A percentile compares a stretch with the other conserved stretches of the same genome.
Conservation (phyloP, 2,113 vertebrate species). For the Plecotus auritus region DNA sequence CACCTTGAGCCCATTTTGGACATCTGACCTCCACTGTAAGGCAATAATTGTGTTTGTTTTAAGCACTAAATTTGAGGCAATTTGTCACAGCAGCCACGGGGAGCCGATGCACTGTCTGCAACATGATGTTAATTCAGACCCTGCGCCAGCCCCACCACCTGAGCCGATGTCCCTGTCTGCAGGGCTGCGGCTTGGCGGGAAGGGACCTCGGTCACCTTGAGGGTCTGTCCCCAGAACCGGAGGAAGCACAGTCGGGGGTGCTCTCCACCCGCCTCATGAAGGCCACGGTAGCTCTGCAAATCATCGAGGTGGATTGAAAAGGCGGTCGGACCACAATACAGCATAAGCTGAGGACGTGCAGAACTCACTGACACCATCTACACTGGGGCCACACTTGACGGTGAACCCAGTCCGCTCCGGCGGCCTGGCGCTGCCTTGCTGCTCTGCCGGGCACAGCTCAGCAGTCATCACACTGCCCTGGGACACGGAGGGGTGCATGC, state of each 20-base stretch:
- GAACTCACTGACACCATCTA: not conserved
- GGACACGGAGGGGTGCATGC: not conserved
- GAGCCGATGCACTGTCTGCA: rapidly evolving
- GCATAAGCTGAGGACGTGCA: not conserved
- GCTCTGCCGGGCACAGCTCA: not conserved
- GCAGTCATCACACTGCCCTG: not conserved
- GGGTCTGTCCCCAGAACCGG: not conserved
- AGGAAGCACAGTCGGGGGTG: not conserved
- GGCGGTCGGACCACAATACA: not conserved
- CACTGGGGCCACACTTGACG: not conserved
- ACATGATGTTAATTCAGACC: not conserved
- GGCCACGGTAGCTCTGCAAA: not conserved
- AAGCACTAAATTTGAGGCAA: not conserved
- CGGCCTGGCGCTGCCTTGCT: not conserved
- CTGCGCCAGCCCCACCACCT: not conserved
- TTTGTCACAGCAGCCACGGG: no score
- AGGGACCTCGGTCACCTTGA: not conserved
- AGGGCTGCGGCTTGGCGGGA: not conserved
- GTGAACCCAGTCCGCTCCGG: not conserved
- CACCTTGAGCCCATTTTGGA: not conserved
- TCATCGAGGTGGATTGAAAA: not conserved
- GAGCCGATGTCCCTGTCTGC: not conserved
- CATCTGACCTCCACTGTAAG: not conserved
- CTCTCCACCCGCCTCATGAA: not conserved
- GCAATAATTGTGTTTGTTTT: no score